Evolutionary conservation across 2,888 invertebrate genomes (phyloP).

Genomic region (Chalcis sispes): DNA sequence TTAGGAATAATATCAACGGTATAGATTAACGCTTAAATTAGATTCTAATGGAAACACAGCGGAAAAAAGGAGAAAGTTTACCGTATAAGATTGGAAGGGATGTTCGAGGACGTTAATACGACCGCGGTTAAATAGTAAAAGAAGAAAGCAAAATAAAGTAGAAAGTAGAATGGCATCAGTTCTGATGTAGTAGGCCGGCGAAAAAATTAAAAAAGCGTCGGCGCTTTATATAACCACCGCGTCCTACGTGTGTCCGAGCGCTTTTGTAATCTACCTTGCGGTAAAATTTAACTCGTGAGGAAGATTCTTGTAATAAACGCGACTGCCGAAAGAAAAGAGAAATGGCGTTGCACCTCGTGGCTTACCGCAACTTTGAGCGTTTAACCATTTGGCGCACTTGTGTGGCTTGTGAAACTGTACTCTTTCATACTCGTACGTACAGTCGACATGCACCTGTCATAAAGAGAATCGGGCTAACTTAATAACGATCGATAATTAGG

Average conservation of each 20-base stretch:
- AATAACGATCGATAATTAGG: too few relatives aligned
- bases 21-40: too few relatives aligned
- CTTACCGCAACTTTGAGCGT: neutral
- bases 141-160: constrained; percentile 15
- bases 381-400: too few relatives aligned
- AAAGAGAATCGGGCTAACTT: too few relatives aligned
- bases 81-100: too few relatives aligned
- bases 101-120: neutral
- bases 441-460: too few relatives aligned
- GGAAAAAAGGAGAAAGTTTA: neutral
- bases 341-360: constrained; percentile 26
- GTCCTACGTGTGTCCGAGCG: neutral
- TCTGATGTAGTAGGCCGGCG: constrained; percentile 14
- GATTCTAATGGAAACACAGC: neutral
- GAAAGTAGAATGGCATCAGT: neutral
- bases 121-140: neutral
- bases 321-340: constrained; percentile 29
- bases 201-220: constrained; percentile 15
- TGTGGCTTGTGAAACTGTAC: neutral
- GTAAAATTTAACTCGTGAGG: constrained; percentile 8
- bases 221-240: neutral
- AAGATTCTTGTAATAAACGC: constrained; percentile 48
- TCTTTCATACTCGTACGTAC: neutral
- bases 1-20: too few relatives aligned
- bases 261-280: neutral